Conservation (phyloP, 2,888 invertebrate species). For the Therioaphis trifolii region DNA sequence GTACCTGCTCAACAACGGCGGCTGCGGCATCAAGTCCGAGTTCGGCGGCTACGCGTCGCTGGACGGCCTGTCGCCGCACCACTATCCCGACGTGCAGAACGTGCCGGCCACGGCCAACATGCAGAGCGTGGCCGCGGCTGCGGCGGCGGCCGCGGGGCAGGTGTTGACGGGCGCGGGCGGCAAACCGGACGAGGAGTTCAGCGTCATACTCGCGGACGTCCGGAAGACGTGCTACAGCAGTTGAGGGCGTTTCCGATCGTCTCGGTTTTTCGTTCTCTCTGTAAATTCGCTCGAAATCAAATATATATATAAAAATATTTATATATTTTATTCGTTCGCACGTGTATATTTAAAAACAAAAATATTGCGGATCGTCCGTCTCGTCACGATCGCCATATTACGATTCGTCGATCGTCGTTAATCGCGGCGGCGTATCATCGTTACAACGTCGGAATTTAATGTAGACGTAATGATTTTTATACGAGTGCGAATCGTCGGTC, state of each 20-base stretch:
- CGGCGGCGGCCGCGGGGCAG: constrained; percentile 69
- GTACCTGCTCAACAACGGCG: constrained; percentile 54
- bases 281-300: constrained; percentile 23
- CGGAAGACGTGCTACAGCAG: constrained; percentile 88
- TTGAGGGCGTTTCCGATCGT: constrained; percentile 65
- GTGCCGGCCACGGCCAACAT: constrained; percentile 54
- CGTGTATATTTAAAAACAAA: neutral
- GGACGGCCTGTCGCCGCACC: constrained; percentile 24
- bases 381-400: no score
- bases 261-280: neutral
- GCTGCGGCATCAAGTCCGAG: constrained; percentile 50
- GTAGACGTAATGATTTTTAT: no score
- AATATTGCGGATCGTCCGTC: neutral
- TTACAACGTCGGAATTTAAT: no score
- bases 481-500: no score
- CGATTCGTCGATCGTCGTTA: no score
- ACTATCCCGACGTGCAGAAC: constrained; percentile 59
- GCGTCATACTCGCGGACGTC: constrained; percentile 88
- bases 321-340: neutral
- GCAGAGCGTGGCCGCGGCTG: constrained; percentile 61
- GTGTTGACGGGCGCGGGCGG: constrained; percentile 67
- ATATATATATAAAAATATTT: no score
- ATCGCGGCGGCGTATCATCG: no score
- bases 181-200: constrained; percentile 86
- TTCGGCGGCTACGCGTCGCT: constrained; percentile 45